These are phyloP conservation scores for Sarcophaga bullata DNA, from an alignment of 1,140 invertebrate species.

Conservation along the genomic window DNA sequence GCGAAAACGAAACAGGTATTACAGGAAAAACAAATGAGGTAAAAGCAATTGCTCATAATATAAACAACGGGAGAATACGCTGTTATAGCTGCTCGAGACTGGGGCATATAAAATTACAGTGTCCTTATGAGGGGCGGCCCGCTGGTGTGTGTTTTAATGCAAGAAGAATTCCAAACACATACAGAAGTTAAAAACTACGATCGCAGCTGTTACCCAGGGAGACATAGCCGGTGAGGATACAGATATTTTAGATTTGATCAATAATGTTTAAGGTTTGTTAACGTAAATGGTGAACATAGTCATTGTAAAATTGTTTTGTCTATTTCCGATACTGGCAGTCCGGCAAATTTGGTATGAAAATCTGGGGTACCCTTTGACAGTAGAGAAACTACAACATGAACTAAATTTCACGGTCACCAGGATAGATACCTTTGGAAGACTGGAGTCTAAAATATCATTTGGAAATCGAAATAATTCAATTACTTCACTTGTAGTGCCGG, in stretches of 20 bases:
- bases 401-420: background rate
- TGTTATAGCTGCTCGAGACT: background rate
- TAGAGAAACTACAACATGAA: background rate
- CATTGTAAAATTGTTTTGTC: background rate
- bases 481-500: background rate
- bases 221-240: background rate
- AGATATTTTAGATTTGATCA: background rate
- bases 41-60: too few relatives aligned
- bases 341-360: background rate
- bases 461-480: background rate
- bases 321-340: background rate
- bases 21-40: too few relatives aligned
- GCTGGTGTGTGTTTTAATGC: background rate
- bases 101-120: background rate
- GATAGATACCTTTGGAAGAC: background rate
- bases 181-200: background rate
- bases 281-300: background rate
- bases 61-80: background rate
- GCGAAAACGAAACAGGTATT: too few relatives aligned
- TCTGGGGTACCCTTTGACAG: background rate
- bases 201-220: background rate
- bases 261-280: background rate
- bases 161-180: background rate
- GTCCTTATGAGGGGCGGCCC: background rate
- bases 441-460: background rate